A percentile compares a stretch with the other conserved stretches of the same genome.
Conservation (phyloP, 2,113 vertebrate genomes). For the Hypanus sabinus region DNA sequence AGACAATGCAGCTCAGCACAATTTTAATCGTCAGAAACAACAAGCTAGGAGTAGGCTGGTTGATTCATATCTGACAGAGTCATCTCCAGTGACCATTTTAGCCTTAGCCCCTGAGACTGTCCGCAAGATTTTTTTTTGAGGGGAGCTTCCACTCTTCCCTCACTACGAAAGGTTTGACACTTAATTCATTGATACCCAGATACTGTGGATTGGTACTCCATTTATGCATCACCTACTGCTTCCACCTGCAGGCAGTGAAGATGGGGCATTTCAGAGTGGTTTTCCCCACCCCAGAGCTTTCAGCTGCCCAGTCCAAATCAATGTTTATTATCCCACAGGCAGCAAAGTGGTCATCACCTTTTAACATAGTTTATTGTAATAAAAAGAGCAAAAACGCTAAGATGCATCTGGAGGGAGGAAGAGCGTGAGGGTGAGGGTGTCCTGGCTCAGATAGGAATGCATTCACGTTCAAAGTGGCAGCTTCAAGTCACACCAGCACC, state of each 20-base stretch:
- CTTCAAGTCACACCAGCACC: background rate
- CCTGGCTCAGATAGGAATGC: background rate
- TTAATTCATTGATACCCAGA: background rate
- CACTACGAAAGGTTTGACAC: background rate
- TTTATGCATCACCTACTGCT: background rate
- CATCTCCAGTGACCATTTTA: background rate
- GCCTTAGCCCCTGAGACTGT: too few species aligned
- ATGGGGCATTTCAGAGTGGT: background rate
- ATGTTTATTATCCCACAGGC: background rate
- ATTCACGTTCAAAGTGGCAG: background rate
- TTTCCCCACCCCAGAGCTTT: background rate
- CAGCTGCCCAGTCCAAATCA: background rate
- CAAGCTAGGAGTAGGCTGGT: background rate
- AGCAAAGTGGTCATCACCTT: background rate
- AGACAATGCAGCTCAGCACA: constrained; percentile 11
- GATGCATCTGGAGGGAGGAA: too few species aligned
- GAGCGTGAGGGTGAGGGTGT: too few species aligned
- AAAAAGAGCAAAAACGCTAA: too few species aligned
- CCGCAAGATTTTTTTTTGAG: background rate
- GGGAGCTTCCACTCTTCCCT: background rate
- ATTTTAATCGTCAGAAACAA: background rate
- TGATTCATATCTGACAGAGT: background rate
- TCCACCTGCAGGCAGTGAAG: background rate
- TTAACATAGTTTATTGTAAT: background rate
- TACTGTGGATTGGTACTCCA: background rate